Conservation (phyloP, 1,140 invertebrate species). For the Lepeophtheirus salmonis region DNA sequence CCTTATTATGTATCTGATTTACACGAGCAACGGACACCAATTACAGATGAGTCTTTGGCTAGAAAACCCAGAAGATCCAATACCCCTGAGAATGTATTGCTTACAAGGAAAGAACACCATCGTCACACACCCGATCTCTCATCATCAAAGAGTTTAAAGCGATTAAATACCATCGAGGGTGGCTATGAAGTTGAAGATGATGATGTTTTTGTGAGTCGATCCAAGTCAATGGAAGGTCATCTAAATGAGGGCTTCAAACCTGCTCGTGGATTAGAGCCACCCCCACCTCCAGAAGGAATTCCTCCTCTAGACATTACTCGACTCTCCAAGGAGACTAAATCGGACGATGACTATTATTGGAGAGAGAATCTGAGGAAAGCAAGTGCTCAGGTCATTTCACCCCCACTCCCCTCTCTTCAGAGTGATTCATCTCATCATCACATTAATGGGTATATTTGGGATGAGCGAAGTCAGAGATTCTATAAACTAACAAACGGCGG, state of each 20-base stretch:
- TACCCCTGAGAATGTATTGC: not conserved
- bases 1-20: slow-evolving; percentile 11
- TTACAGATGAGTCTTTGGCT: not conserved
- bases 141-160: too few relatives aligned
- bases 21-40: not conserved
- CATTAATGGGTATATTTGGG: slow-evolving; percentile 31
- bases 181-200: too few relatives aligned
- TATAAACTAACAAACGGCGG: slow-evolving; percentile 18
- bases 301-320: slow-evolving; percentile 12
- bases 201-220: not conserved
- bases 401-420: not conserved
- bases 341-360: slow-evolving; percentile 63
- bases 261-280: slow-evolving; percentile 5
- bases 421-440: not conserved
- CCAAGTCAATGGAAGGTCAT: not conserved
- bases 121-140: too few relatives aligned
- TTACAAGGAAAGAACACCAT: not conserved
- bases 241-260: too few relatives aligned
- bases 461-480: slow-evolving; percentile 28
- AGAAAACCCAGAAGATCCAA: not conserved
- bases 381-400: slow-evolving; percentile 41
- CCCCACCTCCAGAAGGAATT: slow-evolving; percentile 10
- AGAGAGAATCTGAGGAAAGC: slow-evolving; percentile 52
- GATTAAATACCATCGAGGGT: too few relatives aligned
- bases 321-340: slow-evolving; percentile 27